Evolutionary conservation across 2,888 invertebrate species (phyloP).

Genomic region (Hypselothyrea guttata): DNA sequence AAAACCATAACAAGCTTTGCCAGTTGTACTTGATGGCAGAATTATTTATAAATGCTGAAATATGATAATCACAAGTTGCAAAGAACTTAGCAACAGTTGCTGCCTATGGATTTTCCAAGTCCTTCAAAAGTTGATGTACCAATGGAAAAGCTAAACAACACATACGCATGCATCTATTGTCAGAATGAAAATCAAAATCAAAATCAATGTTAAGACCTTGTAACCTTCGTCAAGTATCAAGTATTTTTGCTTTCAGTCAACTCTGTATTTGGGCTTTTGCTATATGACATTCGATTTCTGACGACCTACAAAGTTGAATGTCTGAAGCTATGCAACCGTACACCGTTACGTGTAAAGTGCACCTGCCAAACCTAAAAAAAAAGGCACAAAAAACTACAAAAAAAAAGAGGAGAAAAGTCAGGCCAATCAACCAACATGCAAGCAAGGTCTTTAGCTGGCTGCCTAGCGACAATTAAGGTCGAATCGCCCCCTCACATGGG

Average conservation of each 20-base stretch:
- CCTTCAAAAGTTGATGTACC: constrained; percentile 52
- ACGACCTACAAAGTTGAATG: constrained; percentile 62
- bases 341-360: constrained; percentile 36
- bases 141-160: constrained; percentile 27
- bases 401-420: constrained; percentile 21
- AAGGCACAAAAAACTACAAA: no score
- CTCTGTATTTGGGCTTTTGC: constrained; percentile 25
- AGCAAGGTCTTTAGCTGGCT: constrained; percentile 49
- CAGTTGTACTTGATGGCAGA: no score
- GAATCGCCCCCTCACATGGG: not conserved
- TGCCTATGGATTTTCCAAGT: constrained; percentile 20
- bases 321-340: constrained; percentile 48
- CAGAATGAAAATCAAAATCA: constrained; percentile 60
- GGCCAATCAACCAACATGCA: constrained; percentile 65
- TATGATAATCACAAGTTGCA: no score
- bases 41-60: no score
- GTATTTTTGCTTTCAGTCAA: not conserved
- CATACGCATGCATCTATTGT: constrained; percentile 33
- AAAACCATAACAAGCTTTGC: not conserved
- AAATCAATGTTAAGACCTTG: constrained; percentile 66
- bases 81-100: constrained; percentile 7
- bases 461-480: constrained; percentile 71
- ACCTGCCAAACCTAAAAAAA: constrained; percentile 37
- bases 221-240: constrained; percentile 36
- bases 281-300: constrained; percentile 53